These are phyloP conservation scores for Venusia cambrica DNA, from an alignment of 2,888 invertebrate genomes.

Conservation along the genomic window DNA sequence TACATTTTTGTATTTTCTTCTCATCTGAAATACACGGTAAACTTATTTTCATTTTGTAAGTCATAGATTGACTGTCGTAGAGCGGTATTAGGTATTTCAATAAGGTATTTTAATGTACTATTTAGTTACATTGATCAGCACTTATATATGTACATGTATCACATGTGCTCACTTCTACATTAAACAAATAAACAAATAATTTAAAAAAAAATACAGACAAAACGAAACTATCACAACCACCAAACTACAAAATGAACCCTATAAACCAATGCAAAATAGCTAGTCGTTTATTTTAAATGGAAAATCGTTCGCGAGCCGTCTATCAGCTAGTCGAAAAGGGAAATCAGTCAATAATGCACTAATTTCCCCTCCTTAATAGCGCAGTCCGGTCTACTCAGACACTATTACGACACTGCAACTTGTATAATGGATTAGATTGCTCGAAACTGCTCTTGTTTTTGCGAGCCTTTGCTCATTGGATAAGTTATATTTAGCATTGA, in stretches of 20 bases:
- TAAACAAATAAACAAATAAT: too few species aligned
- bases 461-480: constrained; percentile 1
- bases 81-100: too few species aligned
- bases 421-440: constrained; percentile 34
- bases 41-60: too few species aligned
- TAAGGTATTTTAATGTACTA: too few species aligned
- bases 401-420: constrained; percentile 35
- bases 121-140: too few species aligned
- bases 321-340: constrained; percentile 75
- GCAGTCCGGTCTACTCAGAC: constrained; percentile 36
- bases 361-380: constrained; percentile 77
- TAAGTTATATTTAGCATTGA: too few species aligned
- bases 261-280: constrained; percentile 25
- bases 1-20: too few species aligned
- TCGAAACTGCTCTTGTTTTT: constrained; percentile 9
- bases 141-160: too few species aligned
- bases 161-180: too few species aligned
- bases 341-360: constrained; percentile 81
- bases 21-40: too few species aligned
- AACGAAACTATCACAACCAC: constrained; percentile 14
- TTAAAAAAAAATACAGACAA: constrained; percentile 3
- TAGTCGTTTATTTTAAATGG: constrained; percentile 37
- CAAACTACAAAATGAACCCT: constrained; percentile 10
- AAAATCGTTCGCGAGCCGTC: constrained; percentile 42
- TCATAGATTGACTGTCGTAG: too few species aligned